A percentile compares a stretch with the other conserved stretches of the same genome.
These are phyloP conservation scores for Synergus umbraculus DNA, from an alignment of 2,888 invertebrate species.

Conservation along the genomic window DNA sequence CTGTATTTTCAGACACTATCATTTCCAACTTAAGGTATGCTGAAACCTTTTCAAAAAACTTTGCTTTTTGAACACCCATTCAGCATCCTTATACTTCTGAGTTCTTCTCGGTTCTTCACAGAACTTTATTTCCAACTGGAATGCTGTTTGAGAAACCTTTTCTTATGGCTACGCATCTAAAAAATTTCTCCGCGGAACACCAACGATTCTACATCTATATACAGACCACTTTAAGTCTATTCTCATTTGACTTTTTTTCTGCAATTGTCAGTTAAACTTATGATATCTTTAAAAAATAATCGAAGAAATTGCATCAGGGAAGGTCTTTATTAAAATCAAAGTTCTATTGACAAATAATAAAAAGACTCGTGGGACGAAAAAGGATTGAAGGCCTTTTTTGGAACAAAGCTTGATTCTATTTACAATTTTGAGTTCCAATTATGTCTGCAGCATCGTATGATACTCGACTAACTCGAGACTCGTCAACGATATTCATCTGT, in stretches of 20 bases:
- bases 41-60: background rate
- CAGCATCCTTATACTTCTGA: background rate
- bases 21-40: background rate
- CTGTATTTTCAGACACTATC: background rate
- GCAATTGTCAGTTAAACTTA: too few species aligned
- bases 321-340: background rate
- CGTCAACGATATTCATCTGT: slow-evolving; percentile 39
- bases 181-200: background rate
- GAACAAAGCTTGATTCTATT: background rate
- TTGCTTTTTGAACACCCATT: background rate
- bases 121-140: background rate
- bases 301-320: background rate
- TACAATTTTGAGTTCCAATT: slow-evolving; percentile 23
- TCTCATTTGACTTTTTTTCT: background rate
- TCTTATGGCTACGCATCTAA: background rate
- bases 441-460: slow-evolving; percentile 16
- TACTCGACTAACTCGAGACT: slow-evolving; percentile 20
- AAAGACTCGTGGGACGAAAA: background rate
- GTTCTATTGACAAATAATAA: background rate
- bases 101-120: background rate
- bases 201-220: background rate
- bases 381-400: background rate
- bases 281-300: too few species aligned
- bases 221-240: background rate
- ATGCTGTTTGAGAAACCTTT: slow-evolving; percentile 1